phyloP scores from a whole-genome alignment of 1,140 invertebrate genomes.

The Drosophila ogumai region DNA sequence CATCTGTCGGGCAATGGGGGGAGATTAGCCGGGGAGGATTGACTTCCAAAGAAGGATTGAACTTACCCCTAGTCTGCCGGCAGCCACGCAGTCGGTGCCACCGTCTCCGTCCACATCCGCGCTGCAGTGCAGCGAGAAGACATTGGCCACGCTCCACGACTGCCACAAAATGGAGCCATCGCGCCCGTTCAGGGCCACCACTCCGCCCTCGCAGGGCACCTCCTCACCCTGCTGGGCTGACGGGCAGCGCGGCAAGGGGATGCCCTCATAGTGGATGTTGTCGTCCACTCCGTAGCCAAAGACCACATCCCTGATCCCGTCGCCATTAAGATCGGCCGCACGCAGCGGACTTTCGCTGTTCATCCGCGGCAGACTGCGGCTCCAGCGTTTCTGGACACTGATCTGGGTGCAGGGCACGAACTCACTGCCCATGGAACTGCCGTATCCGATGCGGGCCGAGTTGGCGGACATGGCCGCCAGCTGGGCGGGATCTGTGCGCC shows the following conservation, averaged over 20 bases:
- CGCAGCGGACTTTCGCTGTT: slow-evolving; percentile 91
- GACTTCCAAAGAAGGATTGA: background rate
- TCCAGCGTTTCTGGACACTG: slow-evolving; percentile 90
- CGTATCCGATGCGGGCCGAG: slow-evolving; percentile 41
- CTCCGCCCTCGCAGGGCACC: slow-evolving; percentile 90
- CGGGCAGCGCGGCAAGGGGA: slow-evolving; percentile 76
- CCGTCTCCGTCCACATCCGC: slow-evolving; percentile 90
- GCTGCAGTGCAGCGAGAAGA: slow-evolving; percentile 91
- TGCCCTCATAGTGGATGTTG: slow-evolving; percentile 80
- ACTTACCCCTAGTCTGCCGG: slow-evolving; percentile 90
- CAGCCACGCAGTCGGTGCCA: slow-evolving; percentile 90
- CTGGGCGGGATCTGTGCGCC: slow-evolving; percentile 66
- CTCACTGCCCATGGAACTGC: slow-evolving; percentile 73
- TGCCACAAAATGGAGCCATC: slow-evolving; percentile 91
- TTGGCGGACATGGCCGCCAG: slow-evolving; percentile 13
- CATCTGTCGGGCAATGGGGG: slow-evolving; percentile 84
- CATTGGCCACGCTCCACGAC: slow-evolving; percentile 90
- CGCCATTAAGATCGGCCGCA: slow-evolving; percentile 90
- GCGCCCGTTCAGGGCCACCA: slow-evolving; percentile 91
- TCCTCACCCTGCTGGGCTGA: slow-evolving; percentile 73
- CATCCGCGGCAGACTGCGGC: slow-evolving; percentile 89
- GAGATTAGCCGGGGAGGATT: background rate
- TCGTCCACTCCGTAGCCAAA: slow-evolving; percentile 91
- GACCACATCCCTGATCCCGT: slow-evolving; percentile 91
- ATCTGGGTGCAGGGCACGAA: slow-evolving; percentile 89